phyloP scores from a whole-genome alignment of 2,113 vertebrate genomes.

The Onychostoma macrolepis region DNA sequence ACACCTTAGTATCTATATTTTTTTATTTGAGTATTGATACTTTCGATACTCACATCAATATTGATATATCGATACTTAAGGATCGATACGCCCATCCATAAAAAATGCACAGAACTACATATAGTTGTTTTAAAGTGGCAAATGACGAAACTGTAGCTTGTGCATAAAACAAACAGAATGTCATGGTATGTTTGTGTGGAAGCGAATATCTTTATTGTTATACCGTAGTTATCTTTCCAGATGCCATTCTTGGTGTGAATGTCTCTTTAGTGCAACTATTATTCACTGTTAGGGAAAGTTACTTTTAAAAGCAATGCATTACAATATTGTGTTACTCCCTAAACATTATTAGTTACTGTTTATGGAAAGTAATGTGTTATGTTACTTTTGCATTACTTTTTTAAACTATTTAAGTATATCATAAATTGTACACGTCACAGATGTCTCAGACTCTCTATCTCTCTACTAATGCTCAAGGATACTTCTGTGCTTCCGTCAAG shows the following conservation, averaged over 20 bases:
- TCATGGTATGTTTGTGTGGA: background rate
- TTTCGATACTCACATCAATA: too few relatives aligned
- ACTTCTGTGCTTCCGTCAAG: background rate
- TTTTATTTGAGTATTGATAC: too few relatives aligned
- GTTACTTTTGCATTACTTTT: too few relatives aligned
- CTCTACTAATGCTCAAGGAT: background rate
- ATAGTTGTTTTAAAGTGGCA: too few relatives aligned
- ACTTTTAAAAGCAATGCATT: too few relatives aligned
- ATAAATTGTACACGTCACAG: background rate
- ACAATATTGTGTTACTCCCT: background rate
- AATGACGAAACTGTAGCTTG: too few relatives aligned
- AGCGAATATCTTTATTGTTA: background rate
- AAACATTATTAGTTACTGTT: background rate
- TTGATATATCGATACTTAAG: too few relatives aligned
- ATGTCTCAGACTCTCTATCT: background rate
- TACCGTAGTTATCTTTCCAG: background rate
- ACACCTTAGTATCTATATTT: too few relatives aligned
- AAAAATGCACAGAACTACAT: background rate
- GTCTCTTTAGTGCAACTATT: background rate
- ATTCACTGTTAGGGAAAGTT: background rate
- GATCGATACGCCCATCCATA: background rate
- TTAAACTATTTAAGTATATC: background rate
- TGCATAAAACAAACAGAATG: background rate
- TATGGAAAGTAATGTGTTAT: background rate
- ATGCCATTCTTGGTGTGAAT: background rate